Evolutionary conservation across 1,140 invertebrate genomes (phyloP).

Genomic region (Eupeodes corollae): DNA sequence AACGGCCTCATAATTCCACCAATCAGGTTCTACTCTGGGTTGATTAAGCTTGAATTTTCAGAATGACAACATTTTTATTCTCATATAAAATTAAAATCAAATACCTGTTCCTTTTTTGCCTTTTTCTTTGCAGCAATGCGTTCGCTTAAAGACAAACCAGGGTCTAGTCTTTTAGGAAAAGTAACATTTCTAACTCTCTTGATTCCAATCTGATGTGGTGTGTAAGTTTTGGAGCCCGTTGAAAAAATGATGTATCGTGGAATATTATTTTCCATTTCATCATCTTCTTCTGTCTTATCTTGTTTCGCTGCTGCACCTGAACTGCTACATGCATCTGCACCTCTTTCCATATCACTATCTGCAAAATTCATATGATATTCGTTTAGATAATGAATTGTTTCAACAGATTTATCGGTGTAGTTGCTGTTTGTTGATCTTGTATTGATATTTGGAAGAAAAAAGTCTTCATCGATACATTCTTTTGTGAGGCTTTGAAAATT

Average conservation of each 20-base stretch:
- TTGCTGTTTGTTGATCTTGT: too few relatives aligned
- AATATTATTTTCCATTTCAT: slow-evolving; percentile 40
- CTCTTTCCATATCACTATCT: neutral
- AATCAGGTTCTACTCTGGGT: slow-evolving; percentile 48
- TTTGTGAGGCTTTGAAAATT: too few relatives aligned
- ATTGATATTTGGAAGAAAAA: too few relatives aligned
- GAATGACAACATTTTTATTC: neutral
- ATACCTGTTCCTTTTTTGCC: slow-evolving; percentile 39
- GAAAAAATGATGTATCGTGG: slow-evolving; percentile 76
- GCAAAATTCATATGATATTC: neutral
- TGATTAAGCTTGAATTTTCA: slow-evolving; percentile 17
- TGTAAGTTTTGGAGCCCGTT: slow-evolving; percentile 72
- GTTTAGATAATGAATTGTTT: too few relatives aligned
- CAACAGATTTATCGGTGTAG: too few relatives aligned
- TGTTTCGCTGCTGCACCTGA: neutral
- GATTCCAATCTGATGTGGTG: slow-evolving; percentile 78
- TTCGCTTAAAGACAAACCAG: slow-evolving; percentile 56
- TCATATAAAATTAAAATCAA: neutral
- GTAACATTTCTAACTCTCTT: slow-evolving; percentile 64
- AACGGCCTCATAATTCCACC: slow-evolving; percentile 57
- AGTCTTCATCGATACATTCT: too few relatives aligned
- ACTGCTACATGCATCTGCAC: neutral
- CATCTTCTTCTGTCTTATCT: slow-evolving; percentile 27
- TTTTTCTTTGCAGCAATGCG: slow-evolving; percentile 48
- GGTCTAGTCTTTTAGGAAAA: slow-evolving; percentile 58